Base-by-base conservation (phyloP, 2,888 invertebrate species). In the Acholoe squamosa region DNA sequence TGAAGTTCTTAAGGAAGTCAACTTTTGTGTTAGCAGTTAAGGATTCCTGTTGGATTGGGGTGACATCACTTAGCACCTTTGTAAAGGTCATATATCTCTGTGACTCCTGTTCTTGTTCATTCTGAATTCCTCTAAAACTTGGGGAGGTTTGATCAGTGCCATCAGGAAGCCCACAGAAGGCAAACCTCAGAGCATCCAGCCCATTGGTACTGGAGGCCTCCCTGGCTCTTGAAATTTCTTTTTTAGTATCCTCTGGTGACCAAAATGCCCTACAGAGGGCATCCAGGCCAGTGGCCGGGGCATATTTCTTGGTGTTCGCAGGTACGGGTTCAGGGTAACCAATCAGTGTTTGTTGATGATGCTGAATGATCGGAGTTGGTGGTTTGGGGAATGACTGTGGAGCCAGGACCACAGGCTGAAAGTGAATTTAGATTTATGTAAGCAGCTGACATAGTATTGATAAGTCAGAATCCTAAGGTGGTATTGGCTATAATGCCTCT, bases 231-330 rank as follows among this genome's bases (percentile, higher is more conserved):
- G 0, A 0, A 10, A 89, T 67, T 22, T 34, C 71, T 28, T 28
- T 12, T 34, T 12, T 12, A 22, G 77, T 89, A 31, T 77, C 54
- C 25, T 89, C 89, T 28, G 89, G 89, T 43, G 51, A 52, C 76
- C 77, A 89, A 3, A 52, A 14, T 14, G 89, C 89, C 14, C 0
- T 19, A 16, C 51, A 76, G 25, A 89, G 77, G 52, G 71, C 76
- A 52, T 76, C 77, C 5, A 89, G 31, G 0, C 89, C 77, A 16
- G 34, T 14, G 14, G 16, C 31, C 5, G 89, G 34, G 12, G 67
- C 31, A 0, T 34, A 14, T 34, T 34, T 14, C 43, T 10, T 22
- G 71, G 71, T 28, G 51, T 25, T 34, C 0, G 52, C 25, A 19
- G 86, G 52, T 0, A 54, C 19, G 7, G 52, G 86, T 3, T 56